phyloP scores from a whole-genome alignment of 2,888 invertebrate species.

The Iphiclides podalirius region DNA sequence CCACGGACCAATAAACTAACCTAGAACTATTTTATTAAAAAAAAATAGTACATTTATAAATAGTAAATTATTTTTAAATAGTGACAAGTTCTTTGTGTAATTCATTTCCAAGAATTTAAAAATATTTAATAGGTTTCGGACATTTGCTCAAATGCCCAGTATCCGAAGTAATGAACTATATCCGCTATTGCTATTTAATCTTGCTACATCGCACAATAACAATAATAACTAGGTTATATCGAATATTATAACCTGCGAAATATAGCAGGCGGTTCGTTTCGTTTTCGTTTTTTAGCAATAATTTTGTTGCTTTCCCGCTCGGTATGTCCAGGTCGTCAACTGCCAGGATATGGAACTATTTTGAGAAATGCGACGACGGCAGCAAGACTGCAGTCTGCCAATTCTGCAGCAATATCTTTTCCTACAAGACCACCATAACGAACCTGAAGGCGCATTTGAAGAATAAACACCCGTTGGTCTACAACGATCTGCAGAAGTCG shows the following conservation, averaged over 20 bases:
- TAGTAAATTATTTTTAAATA: too few species aligned
- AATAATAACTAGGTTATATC: conserved; percentile 14
- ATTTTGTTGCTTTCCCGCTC: not conserved
- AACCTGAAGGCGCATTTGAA: conserved; percentile 30
- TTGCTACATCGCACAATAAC: conserved; percentile 1
- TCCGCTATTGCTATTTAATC: conserved; percentile 17
- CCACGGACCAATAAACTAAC: too few species aligned
- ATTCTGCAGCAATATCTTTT: conserved; percentile 25
- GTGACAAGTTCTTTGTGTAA: too few species aligned
- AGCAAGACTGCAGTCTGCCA: conserved; percentile 16
- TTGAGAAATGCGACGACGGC: conserved; percentile 25
- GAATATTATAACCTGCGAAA: conserved; percentile 13
- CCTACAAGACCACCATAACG: conserved; percentile 26
- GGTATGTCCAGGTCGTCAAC: conserved; percentile 6
- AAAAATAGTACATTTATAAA: too few species aligned
- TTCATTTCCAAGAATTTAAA: too few species aligned
- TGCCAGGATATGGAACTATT: conserved; percentile 20
- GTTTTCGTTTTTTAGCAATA: not conserved
- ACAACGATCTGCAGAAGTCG: conserved; percentile 11
- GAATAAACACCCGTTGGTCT: conserved; percentile 20
- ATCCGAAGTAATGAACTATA: conserved; percentile 9
- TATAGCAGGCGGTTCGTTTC: conserved; percentile 10
- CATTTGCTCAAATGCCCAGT: conserved; percentile 12
- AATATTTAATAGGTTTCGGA: too few species aligned
- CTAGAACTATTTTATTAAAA: too few species aligned